These are phyloP conservation scores for Chloropsis cyanopogon DNA, from an alignment of 2,113 vertebrate species.

Conservation along the genomic window DNA sequence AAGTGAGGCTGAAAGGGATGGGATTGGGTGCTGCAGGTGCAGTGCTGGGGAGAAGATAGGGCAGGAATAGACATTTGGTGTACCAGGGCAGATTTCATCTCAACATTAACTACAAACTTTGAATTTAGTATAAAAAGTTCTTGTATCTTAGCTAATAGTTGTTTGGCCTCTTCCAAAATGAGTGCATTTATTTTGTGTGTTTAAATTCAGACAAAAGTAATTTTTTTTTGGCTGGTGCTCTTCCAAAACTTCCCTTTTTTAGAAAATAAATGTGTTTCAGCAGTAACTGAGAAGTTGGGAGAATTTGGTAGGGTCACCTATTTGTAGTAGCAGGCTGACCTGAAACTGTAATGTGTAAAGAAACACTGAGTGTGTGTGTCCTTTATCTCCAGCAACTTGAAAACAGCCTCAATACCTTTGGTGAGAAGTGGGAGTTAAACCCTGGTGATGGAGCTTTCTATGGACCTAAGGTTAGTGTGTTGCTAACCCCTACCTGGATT, in stretches of 20 bases:
- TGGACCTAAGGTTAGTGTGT: constrained; percentile 89
- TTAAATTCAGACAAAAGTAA: neutral
- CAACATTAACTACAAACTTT: neutral
- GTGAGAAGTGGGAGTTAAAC: constrained; percentile 95
- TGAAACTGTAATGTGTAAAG: neutral
- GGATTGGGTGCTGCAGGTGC: neutral
- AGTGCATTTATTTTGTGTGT: neutral
- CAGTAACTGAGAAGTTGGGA: neutral
- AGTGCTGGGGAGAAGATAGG: neutral
- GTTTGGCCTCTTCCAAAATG: neutral
- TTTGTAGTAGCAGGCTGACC: neutral
- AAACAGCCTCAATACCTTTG: constrained; percentile 93
- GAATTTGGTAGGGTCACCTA: neutral
- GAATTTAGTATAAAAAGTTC: neutral
- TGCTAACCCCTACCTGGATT: neutral
- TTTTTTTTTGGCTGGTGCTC: neutral
- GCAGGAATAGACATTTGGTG: neutral
- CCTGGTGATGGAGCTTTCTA: constrained; percentile 97
- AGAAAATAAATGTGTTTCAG: neutral
- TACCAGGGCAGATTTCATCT: neutral
- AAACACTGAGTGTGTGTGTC: neutral
- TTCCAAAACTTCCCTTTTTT: neutral
- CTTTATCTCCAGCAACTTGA: constrained; percentile 89
- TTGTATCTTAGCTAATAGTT: neutral
- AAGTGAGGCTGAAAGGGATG: neutral